Percentiles rank a stretch among this genome's conserved stretches.
Evolutionary conservation across 2,797 vertebrate species (phyloP).

Genomic region (Falco novaeseelandiae): DNA sequence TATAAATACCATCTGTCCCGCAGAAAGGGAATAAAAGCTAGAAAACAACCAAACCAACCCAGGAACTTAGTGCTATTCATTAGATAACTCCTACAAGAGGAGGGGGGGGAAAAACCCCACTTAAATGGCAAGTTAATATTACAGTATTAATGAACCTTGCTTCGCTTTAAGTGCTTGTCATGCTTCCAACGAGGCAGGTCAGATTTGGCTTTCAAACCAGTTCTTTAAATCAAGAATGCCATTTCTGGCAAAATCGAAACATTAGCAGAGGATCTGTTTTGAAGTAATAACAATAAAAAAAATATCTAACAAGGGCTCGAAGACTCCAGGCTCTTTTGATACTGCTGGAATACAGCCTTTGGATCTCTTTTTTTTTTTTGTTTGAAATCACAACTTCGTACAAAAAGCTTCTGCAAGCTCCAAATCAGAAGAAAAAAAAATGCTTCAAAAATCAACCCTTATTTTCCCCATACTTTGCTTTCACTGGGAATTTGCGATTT

Average conservation of each 20-base stretch:
- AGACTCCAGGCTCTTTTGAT: constrained; percentile 17
- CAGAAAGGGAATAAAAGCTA: not conserved
- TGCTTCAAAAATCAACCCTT: not conserved
- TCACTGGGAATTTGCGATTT: not conserved
- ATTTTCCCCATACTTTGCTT: not conserved
- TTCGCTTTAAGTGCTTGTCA: not conserved
- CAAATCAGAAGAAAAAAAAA: not conserved
- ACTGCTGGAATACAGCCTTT: not conserved
- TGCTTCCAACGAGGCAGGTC: not conserved
- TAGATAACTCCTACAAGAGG: not conserved
- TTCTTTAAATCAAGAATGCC: not conserved
- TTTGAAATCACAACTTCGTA: constrained; percentile 11
- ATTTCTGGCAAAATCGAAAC: not conserved
- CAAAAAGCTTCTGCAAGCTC: not conserved
- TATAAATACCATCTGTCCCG: constrained; percentile 39
- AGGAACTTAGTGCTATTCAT: not conserved
- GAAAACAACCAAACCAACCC: not conserved
- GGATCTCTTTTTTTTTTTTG: not conserved
- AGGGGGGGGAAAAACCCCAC: not conserved
- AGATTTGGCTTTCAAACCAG: constrained; percentile 1
- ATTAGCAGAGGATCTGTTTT: constrained; percentile 7
- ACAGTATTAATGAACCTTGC: constrained; percentile 2
- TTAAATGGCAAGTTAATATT: not conserved
- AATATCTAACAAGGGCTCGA: not conserved
- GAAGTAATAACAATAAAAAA: constrained; percentile 23